Percentiles rank a stretch among this genome's conserved stretches.
phyloP scores from a whole-genome alignment of 2,113 vertebrate genomes.

The Brachypodius melanocephalos region DNA sequence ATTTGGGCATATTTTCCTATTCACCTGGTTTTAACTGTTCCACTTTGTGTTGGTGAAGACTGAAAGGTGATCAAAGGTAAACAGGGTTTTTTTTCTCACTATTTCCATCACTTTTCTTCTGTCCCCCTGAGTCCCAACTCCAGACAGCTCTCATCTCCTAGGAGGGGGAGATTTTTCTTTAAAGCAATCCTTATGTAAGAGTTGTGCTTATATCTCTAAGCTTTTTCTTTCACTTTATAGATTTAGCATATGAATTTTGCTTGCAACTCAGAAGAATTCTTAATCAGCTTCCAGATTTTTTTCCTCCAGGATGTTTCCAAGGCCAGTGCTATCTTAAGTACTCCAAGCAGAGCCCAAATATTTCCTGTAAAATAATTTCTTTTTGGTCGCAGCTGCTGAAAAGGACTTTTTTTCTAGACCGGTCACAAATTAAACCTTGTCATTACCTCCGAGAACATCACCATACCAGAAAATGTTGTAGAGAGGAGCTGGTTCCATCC shows the following conservation, averaged over 20 bases:
- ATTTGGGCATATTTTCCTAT: not conserved
- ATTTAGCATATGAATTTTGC: not conserved
- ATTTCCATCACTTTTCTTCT: not conserved
- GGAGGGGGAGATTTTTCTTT: not conserved
- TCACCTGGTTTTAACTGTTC: not conserved
- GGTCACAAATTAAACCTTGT: not conserved
- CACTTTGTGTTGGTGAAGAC: not conserved
- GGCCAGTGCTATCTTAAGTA: not conserved
- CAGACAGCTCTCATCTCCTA: not conserved
- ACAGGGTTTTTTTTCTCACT: not conserved
- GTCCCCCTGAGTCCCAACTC: not conserved
- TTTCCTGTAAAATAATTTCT: not conserved
- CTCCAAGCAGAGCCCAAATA: not conserved
- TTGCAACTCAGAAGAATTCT: not conserved
- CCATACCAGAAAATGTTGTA: not conserved
- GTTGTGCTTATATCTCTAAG: not conserved
- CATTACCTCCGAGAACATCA: accelerated
- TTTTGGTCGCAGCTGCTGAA: accelerated
- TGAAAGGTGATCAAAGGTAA: not conserved
- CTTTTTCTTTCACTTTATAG: not conserved
- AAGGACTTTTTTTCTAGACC: not conserved
- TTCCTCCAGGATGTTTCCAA: not conserved
- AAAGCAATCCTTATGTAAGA: not conserved
- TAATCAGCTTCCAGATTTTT: not conserved
- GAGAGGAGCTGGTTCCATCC: not conserved